Evolutionary conservation across 2,888 invertebrate genomes (phyloP), one percentile per base, ranked within the genome.

Genomic region (Luffia ferchaultella): DNA sequence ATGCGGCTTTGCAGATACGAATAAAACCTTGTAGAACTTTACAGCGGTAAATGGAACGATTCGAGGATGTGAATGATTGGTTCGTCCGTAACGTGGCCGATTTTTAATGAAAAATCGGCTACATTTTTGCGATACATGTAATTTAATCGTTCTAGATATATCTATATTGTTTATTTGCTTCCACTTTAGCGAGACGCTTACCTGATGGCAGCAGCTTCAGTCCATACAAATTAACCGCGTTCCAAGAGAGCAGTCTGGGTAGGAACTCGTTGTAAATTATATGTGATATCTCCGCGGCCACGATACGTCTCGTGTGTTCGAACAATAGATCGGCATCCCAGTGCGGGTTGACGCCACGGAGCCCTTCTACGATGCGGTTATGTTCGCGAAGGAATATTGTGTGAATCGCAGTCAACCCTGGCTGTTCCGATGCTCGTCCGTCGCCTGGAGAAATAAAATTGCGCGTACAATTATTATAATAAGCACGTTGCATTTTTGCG

Each of bases 341-440:
- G 60, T 95, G 94, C 0, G 93, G 93, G 77, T 97, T 97, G 2
- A 95, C 87, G 0, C 87, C 86, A 12, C 90, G 85, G 0, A 97
- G 80, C 0, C 90, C 90, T 53, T 92, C 92, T 18, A 93, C 92
- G 17, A 96, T 73, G 7, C 94, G 86, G 73, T 97, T 97, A 78
- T 97, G 97, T 61, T 96, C 96, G 12, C 97, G 87, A 60, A 97
- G 76, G 85, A 93, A 96, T 47, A 93, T 84, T 0, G 96, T 96
- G 69, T 97, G 97, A 57, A 97, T 89, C 1, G 92, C 90, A 0
- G 96, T 93, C 0, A 97, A 76, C 2, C 90, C 96, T 0, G 96
- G 95, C 68, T 97, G 96, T 68, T 97, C 97, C 1, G 95, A 96
- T 0, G 95, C 95, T 56, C 97, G 86, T 0, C 93, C 93, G 68